Evolutionary conservation across 2,113 vertebrate species (phyloP).

Genomic region (Apodemus sylvaticus): DNA sequence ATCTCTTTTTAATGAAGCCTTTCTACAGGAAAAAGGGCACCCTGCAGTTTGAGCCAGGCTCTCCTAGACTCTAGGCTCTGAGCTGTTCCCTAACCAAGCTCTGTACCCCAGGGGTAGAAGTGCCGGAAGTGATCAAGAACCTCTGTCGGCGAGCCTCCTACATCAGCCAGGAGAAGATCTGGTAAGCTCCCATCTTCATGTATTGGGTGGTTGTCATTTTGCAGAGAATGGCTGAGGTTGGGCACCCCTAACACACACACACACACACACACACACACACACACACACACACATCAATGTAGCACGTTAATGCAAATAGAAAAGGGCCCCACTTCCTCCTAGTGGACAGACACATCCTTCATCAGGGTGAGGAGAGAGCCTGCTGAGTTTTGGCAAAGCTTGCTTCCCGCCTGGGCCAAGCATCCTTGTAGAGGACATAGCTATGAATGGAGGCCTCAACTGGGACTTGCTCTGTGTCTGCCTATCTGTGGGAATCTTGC

Average conservation of each 20-base stretch:
- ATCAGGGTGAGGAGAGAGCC: neutral
- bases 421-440: neutral
- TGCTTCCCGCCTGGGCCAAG: neutral
- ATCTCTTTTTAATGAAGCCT: neutral
- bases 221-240: neutral
- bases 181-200: slow-evolving; percentile 39
- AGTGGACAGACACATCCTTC: neutral
- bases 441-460: neutral
- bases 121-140: slow-evolving; percentile 85
- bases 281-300: too few relatives aligned
- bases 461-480: neutral
- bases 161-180: slow-evolving; percentile 74
- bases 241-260: too few relatives aligned
- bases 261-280: too few relatives aligned
- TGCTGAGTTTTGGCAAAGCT: neutral
- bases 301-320: neutral
- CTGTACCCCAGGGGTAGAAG: slow-evolving; percentile 88
- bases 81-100: neutral
- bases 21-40: neutral
- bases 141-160: slow-evolving; percentile 90
- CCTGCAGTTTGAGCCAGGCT: neutral
- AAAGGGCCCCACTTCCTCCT: neutral
- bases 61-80: neutral
- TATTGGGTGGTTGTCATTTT: neutral
- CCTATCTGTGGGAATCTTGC: neutral